Conservation (phyloP, 2,888 invertebrate genomes). For the Marronus borbonicus region DNA sequence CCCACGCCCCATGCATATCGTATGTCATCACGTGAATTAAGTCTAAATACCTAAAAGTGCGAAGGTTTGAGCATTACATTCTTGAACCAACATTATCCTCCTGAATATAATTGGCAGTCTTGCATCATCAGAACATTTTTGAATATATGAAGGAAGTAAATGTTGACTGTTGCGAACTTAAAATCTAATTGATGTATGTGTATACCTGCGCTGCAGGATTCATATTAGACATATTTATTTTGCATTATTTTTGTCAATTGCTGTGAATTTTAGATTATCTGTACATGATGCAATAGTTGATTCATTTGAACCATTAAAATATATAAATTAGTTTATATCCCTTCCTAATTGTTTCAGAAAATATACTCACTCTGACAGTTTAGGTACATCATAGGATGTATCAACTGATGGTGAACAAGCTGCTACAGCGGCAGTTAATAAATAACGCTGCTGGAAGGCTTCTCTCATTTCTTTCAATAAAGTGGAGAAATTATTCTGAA, state of each 20-base stretch:
- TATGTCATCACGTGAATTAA: constrained; percentile 83
- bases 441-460: constrained; percentile 72
- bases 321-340: too few species aligned
- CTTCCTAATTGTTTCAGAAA: neutral
- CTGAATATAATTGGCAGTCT: too few species aligned
- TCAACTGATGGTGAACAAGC: constrained; percentile 72
- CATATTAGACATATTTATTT: too few species aligned
- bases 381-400: constrained; percentile 75
- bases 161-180: neutral
- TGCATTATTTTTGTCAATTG: too few species aligned
- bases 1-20: constrained; percentile 82
- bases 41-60: constrained; percentile 73
- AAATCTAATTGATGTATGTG: neutral
- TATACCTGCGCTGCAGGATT: too few species aligned
- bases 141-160: neutral
- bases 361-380: constrained; percentile 70
- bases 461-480: constrained; percentile 74
- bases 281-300: too few species aligned
- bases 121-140: too few species aligned
- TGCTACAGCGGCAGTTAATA: constrained; percentile 76
- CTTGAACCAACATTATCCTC: too few species aligned
- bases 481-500: constrained; percentile 58
- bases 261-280: too few species aligned
- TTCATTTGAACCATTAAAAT: too few species aligned
- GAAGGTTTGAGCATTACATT: neutral